Base-by-base conservation (phyloP, 92 coral and sea anemone genomes). In the Metridium senile region DNA sequence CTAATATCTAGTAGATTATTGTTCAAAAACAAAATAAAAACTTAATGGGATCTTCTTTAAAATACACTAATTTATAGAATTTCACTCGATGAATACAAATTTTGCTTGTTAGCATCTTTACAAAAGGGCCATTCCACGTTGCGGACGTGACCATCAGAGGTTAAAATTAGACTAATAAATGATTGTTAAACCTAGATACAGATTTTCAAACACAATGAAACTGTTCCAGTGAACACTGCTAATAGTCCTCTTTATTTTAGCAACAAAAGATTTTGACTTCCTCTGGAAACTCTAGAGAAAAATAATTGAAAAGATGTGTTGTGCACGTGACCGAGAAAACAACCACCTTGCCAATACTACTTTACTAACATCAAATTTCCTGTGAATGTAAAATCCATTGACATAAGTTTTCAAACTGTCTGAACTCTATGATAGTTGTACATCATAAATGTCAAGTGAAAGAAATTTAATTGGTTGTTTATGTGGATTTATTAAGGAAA, bases 131-230 rank as follows among this genome's bases (percentile, higher is more conserved):
- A 58, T 58, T 58, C 70, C 70, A 65, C 32, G 70, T 65, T 65
- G 70, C 70, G 70, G 70, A 65, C 70, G 30, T 65, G 33, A 65
- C 70, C 33, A 29, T 65, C 70, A 65, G 70, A 65, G 70, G 34
- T 26, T 65, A 32, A 32, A 65, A 65, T 26, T 58, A 58, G 28
- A 58, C 63, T 58, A 58, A 58, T 58, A 58, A 58, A 58, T 58
- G 63, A 58, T 58, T 58, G 63, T 58, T 25, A 58, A 58, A n/a
- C 63, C 63, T 58, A 58, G 63, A 58, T 58, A 58, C 9, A 58
- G 63, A 7, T 58, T 58, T 58, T 58, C 63, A 7, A 58, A 58
- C 22, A 58, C 7, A 8, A 65, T 65, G 70, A 65, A 65, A 65
- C 70, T 65, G 11, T 10, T 32, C 33, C 70, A 26, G 43, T 32